Percentiles rank a stretch among this genome's conserved stretches.
Evolutionary conservation across 2,113 vertebrate species (phyloP).

Genomic region (Alectura lathami): DNA sequence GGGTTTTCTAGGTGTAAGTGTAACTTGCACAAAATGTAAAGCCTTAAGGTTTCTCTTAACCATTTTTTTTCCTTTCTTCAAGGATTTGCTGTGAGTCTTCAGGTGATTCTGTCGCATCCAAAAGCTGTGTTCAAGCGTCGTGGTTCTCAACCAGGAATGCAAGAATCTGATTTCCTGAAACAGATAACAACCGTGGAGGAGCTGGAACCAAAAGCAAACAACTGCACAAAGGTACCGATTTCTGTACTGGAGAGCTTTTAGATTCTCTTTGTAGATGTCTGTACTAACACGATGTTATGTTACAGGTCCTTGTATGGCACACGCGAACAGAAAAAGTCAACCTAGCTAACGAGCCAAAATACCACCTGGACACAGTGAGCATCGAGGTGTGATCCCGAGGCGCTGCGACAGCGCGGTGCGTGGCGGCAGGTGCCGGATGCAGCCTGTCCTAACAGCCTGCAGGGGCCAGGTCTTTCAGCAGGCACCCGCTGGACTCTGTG

Average conservation of each 20-base stretch:
- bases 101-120: constrained; percentile 91
- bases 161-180: constrained; percentile 98
- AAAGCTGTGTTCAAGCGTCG: constrained; percentile 94
- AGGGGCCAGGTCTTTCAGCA: neutral
- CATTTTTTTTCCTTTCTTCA: neutral
- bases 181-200: constrained; percentile 95
- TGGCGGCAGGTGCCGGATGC: neutral
- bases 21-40: neutral
- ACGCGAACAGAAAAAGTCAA: constrained; percentile 97
- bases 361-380: constrained; percentile 87
- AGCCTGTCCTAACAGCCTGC: neutral
- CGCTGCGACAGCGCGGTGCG: neutral
- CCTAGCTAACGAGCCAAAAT: constrained; percentile 92
- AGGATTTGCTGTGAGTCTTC: constrained; percentile 97
- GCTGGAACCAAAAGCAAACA: constrained; percentile 93
- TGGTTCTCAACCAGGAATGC: constrained; percentile 97
- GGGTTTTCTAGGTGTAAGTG: neutral
- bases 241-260: rapidly evolving
- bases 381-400: constrained; percentile 86
- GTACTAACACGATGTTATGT: neutral
- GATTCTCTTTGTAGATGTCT: neutral
- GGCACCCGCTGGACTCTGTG: constrained; percentile 12
- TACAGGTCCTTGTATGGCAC: constrained; percentile 97
- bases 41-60: neutral
- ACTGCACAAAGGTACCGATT: constrained; percentile 91